A percentile compares a stretch with the other conserved stretches of the same genome.
phyloP scores from a whole-genome alignment of 2,797 vertebrate genomes.

The Onychomys leucogaster region DNA sequence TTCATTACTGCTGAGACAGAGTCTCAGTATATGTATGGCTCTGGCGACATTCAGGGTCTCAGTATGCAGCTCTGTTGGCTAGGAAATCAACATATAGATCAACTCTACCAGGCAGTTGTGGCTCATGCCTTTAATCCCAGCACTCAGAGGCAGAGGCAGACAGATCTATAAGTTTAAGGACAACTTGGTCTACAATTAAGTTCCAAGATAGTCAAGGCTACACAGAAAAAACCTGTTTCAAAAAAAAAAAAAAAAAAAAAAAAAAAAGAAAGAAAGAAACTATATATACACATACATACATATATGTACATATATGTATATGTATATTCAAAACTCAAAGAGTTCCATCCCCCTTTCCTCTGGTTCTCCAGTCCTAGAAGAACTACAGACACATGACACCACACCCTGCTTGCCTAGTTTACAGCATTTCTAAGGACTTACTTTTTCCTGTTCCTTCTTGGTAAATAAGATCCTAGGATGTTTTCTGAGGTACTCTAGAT shows the following conservation, averaged over 20 bases:
- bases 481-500: not conserved
- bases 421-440: not conserved
- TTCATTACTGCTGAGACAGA: not conserved
- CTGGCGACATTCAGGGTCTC: not conserved
- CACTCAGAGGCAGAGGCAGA: not conserved
- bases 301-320: too few relatives aligned
- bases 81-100: not conserved
- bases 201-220: too few relatives aligned
- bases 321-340: not conserved
- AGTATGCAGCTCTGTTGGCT: not conserved
- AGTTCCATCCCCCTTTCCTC: not conserved
- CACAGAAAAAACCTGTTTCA: not conserved
- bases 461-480: not conserved
- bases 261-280: not conserved
- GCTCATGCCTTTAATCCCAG: too few relatives aligned
- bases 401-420: not conserved
- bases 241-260: not conserved
- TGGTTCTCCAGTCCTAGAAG: not conserved
- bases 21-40: not conserved
- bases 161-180: not conserved
- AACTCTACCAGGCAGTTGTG: not conserved
- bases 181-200: not conserved
- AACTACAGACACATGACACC: not conserved
- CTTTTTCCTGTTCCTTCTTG: too few relatives aligned
- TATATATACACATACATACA: too few relatives aligned